Conservation (phyloP, 2,888 invertebrate species). For the Dicranocentrus wangi region DNA sequence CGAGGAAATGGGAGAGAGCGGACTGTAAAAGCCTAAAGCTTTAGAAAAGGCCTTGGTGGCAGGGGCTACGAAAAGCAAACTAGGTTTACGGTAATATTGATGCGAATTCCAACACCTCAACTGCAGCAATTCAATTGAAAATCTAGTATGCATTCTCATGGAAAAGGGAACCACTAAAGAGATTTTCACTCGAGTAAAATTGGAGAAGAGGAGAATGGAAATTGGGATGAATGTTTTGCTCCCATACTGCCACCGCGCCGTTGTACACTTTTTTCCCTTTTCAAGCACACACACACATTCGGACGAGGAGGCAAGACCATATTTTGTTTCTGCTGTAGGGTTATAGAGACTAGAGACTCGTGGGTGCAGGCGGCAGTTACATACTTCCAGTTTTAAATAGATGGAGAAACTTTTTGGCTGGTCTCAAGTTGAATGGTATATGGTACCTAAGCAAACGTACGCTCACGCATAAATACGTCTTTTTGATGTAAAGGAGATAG, state of each 20-base stretch:
- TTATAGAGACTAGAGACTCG: background rate
- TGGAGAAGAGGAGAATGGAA: conserved; percentile 26
- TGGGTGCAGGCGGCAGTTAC: too few species aligned
- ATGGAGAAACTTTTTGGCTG: conserved; percentile 31
- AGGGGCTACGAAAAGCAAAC: background rate
- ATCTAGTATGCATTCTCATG: conserved; percentile 18
- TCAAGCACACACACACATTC: too few species aligned
- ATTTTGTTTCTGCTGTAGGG: background rate
- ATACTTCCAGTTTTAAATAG: too few species aligned
- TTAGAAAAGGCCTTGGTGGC: too few species aligned
- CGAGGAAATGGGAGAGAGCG: too few species aligned
- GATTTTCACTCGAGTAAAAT: conserved; percentile 51
- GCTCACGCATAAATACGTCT: conserved; percentile 61
- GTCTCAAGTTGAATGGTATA: too few species aligned
- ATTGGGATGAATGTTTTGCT: conserved; percentile 14
- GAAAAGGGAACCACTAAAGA: conserved; percentile 22
- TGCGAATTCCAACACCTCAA: conserved; percentile 68
- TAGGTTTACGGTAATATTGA: conserved; percentile 48
- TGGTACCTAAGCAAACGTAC: conserved; percentile 19
- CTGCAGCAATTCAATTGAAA: conserved; percentile 61
- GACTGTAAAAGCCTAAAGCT: too few species aligned
- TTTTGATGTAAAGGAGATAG: conserved; percentile 43
- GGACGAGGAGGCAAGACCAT: background rate
- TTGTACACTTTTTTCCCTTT: conserved; percentile 5
- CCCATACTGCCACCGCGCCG: background rate